Evolutionary conservation across 2,888 invertebrate genomes (phyloP).

Genomic region (Bombyx huttoni): DNA sequence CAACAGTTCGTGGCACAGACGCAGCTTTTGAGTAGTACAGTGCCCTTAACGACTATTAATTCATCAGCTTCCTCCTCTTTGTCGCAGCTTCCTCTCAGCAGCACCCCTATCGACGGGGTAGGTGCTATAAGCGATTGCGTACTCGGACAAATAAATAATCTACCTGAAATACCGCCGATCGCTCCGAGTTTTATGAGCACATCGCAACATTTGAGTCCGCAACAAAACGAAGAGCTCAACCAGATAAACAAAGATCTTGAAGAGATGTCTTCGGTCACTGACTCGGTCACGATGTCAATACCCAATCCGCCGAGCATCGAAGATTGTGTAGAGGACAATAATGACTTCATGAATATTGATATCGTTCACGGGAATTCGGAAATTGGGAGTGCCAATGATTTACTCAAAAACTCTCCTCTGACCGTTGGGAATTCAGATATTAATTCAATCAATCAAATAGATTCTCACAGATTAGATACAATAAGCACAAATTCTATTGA

Average conservation of each 20-base stretch:
- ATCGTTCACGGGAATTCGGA: conserved; percentile 50
- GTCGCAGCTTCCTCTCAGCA: conserved; percentile 26
- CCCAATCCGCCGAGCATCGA: conserved; percentile 54
- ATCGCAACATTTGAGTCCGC: conserved; percentile 58
- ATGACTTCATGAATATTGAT: conserved; percentile 59
- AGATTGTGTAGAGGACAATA: conserved; percentile 57
- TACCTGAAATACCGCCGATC: conserved; percentile 50
- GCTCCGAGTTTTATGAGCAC: conserved; percentile 43
- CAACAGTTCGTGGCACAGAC: conserved; percentile 88
- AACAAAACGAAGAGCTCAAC: conserved; percentile 61
- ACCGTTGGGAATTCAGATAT: conserved; percentile 32
- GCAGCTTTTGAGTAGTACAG: conserved; percentile 74
- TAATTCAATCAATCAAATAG: conserved; percentile 36
- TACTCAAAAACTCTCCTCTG: conserved; percentile 56
- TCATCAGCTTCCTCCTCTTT: conserved; percentile 28
- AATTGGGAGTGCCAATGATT: conserved; percentile 48
- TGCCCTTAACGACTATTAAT: conserved; percentile 41
- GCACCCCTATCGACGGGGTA: conserved; percentile 42
- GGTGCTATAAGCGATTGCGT: conserved; percentile 49
- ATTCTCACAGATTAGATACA: conserved; percentile 50
- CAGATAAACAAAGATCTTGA: conserved; percentile 65
- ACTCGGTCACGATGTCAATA: conserved; percentile 49
- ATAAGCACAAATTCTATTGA: conserved; percentile 60
- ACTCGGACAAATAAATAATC: conserved; percentile 49
- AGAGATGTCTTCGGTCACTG: conserved; percentile 56